Evolutionary conservation across 1,140 invertebrate genomes (phyloP).

Genomic region (Drosophila sturtevanti): DNA sequence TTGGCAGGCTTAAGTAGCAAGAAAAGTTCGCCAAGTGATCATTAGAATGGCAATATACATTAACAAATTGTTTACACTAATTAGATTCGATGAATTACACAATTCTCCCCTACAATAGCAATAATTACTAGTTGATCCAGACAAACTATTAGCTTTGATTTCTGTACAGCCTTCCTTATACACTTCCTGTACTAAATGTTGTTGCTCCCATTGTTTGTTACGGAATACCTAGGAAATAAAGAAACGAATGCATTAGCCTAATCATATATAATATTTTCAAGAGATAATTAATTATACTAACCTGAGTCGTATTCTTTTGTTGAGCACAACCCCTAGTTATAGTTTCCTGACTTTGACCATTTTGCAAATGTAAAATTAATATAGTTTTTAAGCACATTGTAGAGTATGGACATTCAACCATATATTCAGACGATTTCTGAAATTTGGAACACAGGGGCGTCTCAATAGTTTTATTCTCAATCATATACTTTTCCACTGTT

Average conservation of each 20-base stretch:
- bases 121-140: slow-evolving; percentile 84
- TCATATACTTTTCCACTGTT: slow-evolving; percentile 80
- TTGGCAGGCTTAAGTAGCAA: slow-evolving; percentile 2
- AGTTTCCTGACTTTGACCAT: slow-evolving; percentile 86
- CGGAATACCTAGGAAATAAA: slow-evolving; percentile 82
- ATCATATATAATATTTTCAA: neutral
- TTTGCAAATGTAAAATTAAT: slow-evolving; percentile 85
- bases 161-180: slow-evolving; percentile 87
- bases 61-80: slow-evolving; percentile 40
- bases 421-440: slow-evolving; percentile 86
- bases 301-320: slow-evolving; percentile 86
- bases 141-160: slow-evolving; percentile 85
- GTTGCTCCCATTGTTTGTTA: slow-evolving; percentile 85
- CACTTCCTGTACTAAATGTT: slow-evolving; percentile 85
- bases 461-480: slow-evolving; percentile 78
- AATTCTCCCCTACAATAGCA: slow-evolving; percentile 88
- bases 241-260: neutral
- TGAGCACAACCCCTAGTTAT: slow-evolving; percentile 88
- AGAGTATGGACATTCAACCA: slow-evolving; percentile 90
- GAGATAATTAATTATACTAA: slow-evolving; percentile 20
- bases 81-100: slow-evolving; percentile 86
- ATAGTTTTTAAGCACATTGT: slow-evolving; percentile 91
- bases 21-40: slow-evolving; percentile 76
- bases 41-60: slow-evolving; percentile 84
- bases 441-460: slow-evolving; percentile 88